Evolutionary conservation across 64 coral and sea anemone genomes (phyloP), one percentile per base, ranked within the genome.

Genomic region (Hydrozoanthus tunicans): DNA sequence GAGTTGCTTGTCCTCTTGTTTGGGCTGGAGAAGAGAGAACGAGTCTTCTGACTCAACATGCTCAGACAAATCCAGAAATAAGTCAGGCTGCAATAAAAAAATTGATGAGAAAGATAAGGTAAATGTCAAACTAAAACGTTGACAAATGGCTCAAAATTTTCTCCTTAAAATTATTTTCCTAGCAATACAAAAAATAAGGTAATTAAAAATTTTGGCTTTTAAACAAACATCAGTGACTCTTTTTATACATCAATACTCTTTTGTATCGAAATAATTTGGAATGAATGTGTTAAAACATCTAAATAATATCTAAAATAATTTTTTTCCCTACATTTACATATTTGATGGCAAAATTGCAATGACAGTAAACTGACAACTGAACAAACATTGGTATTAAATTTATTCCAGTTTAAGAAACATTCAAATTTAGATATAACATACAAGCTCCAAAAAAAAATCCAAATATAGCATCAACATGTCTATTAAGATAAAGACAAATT

Each of bases 11-110:
- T 82, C 81, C 92, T 95, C 94, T 80, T 93, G 94, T 51, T 99
- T 95, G 58, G 92, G 94, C 62, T 94, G 64, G 88, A 99, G 64
- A 81, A 80, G 68, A 59, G 89, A 62, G 70, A 95, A 71, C 17
- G 88, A 75, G 60, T 88, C 86, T 65, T 89, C 91, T 86, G 91
- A 51, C 58, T 95, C 92, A 95, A 91, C 94, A 95, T 93, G 78
- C 89, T 95, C 92, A 98, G 95, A 77, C 85, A 99, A 89, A 90
- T 94, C 90, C 86, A 95, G 65, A 93, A 93, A 93, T 91, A 95
- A 58, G 81, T 96, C 93, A 99, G 92, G 89, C 97, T 99, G 75
- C 15, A 93, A 94, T 68, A 25, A 23, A 85, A 91, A 68, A n/a
- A 84, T 20, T 5, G 11, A 24, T 20, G 3, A 8, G 53, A 82